Evolutionary conservation across 2,888 invertebrate genomes (phyloP).

Genomic region (Geotrupes spiniger): DNA sequence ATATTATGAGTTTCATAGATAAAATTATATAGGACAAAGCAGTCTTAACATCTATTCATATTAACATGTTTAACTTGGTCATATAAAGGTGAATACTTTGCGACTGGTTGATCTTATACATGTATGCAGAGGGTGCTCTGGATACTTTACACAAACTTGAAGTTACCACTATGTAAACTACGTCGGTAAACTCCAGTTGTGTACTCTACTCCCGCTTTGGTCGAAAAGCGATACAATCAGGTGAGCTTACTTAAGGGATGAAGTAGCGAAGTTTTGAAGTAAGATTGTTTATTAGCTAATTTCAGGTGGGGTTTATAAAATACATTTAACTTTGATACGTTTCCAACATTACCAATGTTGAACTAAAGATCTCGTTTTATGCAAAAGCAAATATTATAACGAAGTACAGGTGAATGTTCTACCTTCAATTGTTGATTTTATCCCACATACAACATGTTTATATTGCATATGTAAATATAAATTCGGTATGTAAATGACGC

Average conservation of each 20-base stretch:
- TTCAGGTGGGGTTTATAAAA: slow-evolving; percentile 18
- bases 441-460: slow-evolving; percentile 2
- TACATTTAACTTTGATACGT: slow-evolving; percentile 11
- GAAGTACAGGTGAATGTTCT: slow-evolving; percentile 1
- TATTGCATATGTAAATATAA: slow-evolving; percentile 2
- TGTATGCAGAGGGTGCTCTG: slow-evolving; percentile 40
- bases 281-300: slow-evolving; percentile 43
- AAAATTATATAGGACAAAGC: background rate
- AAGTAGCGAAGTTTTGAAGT: slow-evolving; percentile 40
- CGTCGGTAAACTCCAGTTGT: slow-evolving; percentile 40
- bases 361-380: background rate
- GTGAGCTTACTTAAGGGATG: slow-evolving; percentile 40
- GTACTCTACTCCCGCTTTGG: slow-evolving; percentile 39
- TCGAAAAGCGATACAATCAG: slow-evolving; percentile 44
- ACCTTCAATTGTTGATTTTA: slow-evolving; percentile 6
- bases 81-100: slow-evolving; percentile 37
- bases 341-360: background rate
- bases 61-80: slow-evolving; percentile 32
- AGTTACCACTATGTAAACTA: slow-evolving; percentile 43
- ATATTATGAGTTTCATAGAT: too few relatives aligned
- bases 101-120: slow-evolving; percentile 38
- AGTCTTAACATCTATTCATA: slow-evolving; percentile 25
- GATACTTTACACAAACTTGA: slow-evolving; percentile 42
- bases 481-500: slow-evolving; percentile 3
- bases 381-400: slow-evolving; percentile 1